Base-by-base conservation (phyloP, 1,140 invertebrate species). In the Plectrocnemia conspersa region DNA sequence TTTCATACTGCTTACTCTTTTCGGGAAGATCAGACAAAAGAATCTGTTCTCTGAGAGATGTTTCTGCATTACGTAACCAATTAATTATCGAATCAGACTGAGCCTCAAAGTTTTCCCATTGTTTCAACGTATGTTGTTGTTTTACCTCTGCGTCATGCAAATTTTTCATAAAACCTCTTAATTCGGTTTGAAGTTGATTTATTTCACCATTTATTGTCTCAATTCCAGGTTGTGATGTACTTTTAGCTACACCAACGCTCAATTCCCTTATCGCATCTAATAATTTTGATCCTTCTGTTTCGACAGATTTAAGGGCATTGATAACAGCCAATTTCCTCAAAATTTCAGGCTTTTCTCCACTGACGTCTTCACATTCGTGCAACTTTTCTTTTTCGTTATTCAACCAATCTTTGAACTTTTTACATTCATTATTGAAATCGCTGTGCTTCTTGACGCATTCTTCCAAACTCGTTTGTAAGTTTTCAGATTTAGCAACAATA, bases 21-120 rank as follows among this genome's bases (percentile, higher is more conserved):
- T 94, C 90, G 44, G 82, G 69, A 16, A 93, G 72, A 9, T 84
- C 87, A 5, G 85, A 83, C 64, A 90, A 85, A 1, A 94, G 73
- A 47, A 85, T 84, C 70, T 93, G 89, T 60, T 93, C 88, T 53
- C 89, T 82, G 64, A 96, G 89, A 19, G 84, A 79, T 21, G 82
- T 77, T 76, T 97, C 93, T 64, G 86, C 85, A 25, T 80, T 72
- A 63, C 88, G 82, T 49, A 95, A 86, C 92, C 93, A 97, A 59
- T 86, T 83, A 3, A 83, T 85, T 23, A 91, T 82, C 9, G 77
- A 73, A 58, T 94, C 86, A 22, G 93, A 75, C 25, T 85, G 81
- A 29, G 78, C 74, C 66, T 97, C 92, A 73, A 94, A 96, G 52
- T 89, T 84, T 54, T 84, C 78, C 93, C 94, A 97, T 68, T 89